phyloP scores from a whole-genome alignment of 2,797 vertebrate species.

The Poliocrania exsul region DNA sequence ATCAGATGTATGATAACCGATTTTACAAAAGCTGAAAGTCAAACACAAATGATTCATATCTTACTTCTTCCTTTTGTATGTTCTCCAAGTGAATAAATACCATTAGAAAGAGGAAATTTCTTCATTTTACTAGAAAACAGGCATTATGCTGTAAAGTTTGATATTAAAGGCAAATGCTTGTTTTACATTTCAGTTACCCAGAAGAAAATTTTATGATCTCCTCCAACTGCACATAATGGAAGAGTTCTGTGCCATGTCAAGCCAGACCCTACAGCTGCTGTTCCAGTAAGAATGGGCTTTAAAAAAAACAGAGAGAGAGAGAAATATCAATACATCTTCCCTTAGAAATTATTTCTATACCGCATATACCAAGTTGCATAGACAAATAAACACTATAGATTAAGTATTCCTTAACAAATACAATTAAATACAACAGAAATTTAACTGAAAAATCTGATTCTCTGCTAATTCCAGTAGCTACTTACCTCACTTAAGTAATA shows the following conservation, averaged over 20 bases:
- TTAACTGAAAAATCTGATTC: not conserved
- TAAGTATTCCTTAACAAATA: not conserved
- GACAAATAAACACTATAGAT: not conserved
- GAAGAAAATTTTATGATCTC: slow-evolving; percentile 93
- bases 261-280: slow-evolving; percentile 87
- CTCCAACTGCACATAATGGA: slow-evolving; percentile 90
- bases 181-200: slow-evolving; percentile 96
- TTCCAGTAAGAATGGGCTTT: slow-evolving; percentile 89
- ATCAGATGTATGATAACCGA: not conserved
- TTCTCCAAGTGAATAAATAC: not conserved
- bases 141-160: slow-evolving; percentile 4
- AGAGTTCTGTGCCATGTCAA: slow-evolving; percentile 95
- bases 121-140: not conserved
- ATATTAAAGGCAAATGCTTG: not conserved
- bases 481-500: not conserved
- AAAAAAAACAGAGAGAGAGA: slow-evolving; percentile 7
- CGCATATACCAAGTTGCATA: not conserved
- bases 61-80: not conserved
- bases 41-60: not conserved
- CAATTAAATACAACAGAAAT: not conserved
- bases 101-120: not conserved
- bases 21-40: slow-evolving; percentile 44
- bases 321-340: not conserved
- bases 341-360: not conserved
- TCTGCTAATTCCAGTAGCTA: not conserved